phyloP scores from a whole-genome alignment of 2,113 vertebrate genomes.

The Eurypyga helias region DNA sequence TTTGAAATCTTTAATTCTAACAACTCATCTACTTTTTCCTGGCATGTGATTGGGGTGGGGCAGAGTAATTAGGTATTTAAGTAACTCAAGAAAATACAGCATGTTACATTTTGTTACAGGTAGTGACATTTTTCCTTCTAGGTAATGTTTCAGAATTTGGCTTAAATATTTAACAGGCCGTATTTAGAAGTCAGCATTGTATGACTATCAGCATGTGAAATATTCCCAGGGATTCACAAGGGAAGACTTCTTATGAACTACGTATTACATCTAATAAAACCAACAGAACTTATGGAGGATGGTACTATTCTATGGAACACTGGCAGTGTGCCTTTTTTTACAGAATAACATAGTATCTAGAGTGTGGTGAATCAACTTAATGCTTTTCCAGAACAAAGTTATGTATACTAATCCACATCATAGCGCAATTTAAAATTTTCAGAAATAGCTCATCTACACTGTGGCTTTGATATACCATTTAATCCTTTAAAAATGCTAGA shows the following conservation, averaged over 20 bases:
- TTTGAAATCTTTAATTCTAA: not conserved
- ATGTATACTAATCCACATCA: not conserved
- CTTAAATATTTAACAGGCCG: not conserved
- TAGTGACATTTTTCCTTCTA: not conserved
- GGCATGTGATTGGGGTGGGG: not conserved
- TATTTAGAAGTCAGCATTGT: not conserved
- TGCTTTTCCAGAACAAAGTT: not conserved
- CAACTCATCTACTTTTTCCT: not conserved
- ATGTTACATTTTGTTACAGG: not conserved
- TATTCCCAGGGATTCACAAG: not conserved
- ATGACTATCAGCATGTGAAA: not conserved
- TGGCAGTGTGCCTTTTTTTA: not conserved
- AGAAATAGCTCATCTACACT: not conserved
- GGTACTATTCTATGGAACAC: not conserved
- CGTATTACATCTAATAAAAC: fast-evolving
- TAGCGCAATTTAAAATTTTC: not conserved
- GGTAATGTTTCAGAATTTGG: not conserved
- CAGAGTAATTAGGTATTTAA: not conserved
- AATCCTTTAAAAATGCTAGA: not conserved
- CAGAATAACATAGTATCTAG: not conserved
- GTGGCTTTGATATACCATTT: not conserved
- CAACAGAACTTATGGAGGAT: not conserved
- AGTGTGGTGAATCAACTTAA: not conserved
- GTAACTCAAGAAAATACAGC: not conserved
- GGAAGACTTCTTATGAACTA: not conserved